Evolutionary conservation across 2,797 vertebrate species (phyloP), one percentile per base, ranked within the genome.

Genomic region (Hypotaenidia okinawae): DNA sequence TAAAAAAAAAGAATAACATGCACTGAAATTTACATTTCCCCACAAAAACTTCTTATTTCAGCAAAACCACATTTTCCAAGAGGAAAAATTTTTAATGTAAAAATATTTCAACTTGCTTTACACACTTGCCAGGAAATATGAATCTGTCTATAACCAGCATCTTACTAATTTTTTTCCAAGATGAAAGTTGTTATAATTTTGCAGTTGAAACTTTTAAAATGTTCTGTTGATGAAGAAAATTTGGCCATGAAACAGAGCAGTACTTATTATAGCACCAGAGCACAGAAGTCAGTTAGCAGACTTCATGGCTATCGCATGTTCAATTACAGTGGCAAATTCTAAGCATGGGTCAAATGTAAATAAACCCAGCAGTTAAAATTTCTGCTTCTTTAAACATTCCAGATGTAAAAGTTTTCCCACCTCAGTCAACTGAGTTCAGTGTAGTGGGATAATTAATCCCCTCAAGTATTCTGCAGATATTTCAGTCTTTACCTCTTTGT

Each of bases 261-360:
- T 58, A 17, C 33, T 91, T 93, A 64, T 93, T 89, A 94, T 80
- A 90, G 33, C 75, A 91, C 30, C 75, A 73, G 41, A 1, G 8
- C 35, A 66, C 68, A 86, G 89, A 94, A 97, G 90, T 75, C 94
- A 94, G 55, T 78, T 72, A 77, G 37, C 33, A 87, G 90, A 93
- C 58, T 97, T 97, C 87, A 85, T 61, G 94, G 92, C 84, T 81
- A 87, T 94, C 93, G 66, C 77, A 85, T 70, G 88, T 95, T 75
- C 70, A 93, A 61, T 73, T 94, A 92, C 89, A 94, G 91, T 33
- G 74, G 87, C 91, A 96, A 94, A 97, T 96, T 97, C 89, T 87
- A 97, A 96, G 90, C 95, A 94, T 89, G 81, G 90, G 97, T 97
- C 91, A 96, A 97, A 95, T 3, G 8, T 64, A 97, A 95, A 96